Evolutionary conservation across 2,797 vertebrate genomes (phyloP).

Genomic region (Erethizon dorsatum): DNA sequence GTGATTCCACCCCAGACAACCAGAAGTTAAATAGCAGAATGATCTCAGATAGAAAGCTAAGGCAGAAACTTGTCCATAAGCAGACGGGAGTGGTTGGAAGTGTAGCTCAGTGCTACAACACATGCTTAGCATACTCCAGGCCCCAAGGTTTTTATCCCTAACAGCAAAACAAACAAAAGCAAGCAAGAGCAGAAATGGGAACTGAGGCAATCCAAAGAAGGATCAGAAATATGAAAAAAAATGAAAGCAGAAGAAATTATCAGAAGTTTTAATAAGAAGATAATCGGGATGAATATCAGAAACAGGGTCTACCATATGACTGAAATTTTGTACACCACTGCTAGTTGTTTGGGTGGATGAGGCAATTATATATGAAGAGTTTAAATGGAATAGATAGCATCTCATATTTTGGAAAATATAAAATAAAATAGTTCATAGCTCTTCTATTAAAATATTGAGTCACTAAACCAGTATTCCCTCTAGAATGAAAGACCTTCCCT

Average conservation of each 20-base stretch:
- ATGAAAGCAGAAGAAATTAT: conserved; percentile 25
- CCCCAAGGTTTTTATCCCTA: background rate
- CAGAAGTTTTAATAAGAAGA: background rate
- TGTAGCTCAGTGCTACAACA: background rate
- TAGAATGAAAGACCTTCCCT: background rate
- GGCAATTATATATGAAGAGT: background rate
- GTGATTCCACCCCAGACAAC: background rate
- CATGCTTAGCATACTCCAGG: background rate
- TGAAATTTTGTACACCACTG: background rate
- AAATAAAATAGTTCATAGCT: background rate
- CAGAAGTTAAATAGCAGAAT: background rate
- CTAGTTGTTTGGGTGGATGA: background rate
- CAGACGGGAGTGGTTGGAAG: background rate
- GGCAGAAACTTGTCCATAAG: background rate
- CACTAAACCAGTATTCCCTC: background rate
- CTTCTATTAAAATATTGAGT: background rate
- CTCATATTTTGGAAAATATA: background rate
- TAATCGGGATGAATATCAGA: background rate
- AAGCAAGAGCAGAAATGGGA: background rate
- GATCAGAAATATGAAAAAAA: background rate
- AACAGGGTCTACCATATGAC: background rate
- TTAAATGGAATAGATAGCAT: background rate
- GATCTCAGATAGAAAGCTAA: background rate
- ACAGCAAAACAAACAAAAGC: background rate
- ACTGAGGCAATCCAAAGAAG: background rate